Percentiles rank a stretch among this genome's conserved stretches.
Evolutionary conservation across 2,113 vertebrate genomes (phyloP).

Genomic region (Struthio camelus): DNA sequence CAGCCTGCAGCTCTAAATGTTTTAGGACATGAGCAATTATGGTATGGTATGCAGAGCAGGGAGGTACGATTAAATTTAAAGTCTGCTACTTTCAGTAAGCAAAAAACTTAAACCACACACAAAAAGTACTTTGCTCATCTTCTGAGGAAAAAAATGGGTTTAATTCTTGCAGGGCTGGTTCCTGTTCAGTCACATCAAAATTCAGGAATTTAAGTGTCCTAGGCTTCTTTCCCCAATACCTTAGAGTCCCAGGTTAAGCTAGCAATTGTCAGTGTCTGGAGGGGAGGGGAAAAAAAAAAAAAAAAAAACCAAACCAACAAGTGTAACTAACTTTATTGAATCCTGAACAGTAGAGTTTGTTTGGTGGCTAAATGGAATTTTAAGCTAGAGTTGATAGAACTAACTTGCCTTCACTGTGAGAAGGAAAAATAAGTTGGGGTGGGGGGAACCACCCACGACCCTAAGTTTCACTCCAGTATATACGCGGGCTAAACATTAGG

Average conservation of each 20-base stretch:
- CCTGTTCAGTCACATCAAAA: background rate
- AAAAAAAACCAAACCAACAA: too few relatives aligned
- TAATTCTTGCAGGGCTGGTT: background rate
- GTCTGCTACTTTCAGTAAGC: constrained; percentile 1
- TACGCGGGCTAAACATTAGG: background rate
- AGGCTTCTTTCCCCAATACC: background rate
- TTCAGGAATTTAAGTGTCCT: background rate
- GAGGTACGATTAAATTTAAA: constrained; percentile 29
- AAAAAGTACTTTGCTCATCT: background rate
- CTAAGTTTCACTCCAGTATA: background rate
- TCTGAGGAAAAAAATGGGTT: background rate
- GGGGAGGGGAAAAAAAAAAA: too few relatives aligned
- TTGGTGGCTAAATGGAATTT: background rate
- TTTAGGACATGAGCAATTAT: constrained; percentile 23
- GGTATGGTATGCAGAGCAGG: background rate
- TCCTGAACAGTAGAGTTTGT: background rate
- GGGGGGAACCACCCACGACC: too few relatives aligned
- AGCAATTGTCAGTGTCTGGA: background rate
- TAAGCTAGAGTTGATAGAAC: background rate
- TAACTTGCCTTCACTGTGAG: background rate
- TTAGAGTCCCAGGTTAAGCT: background rate
- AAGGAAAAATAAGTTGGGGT: background rate
- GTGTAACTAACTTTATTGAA: background rate
- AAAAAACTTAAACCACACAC: background rate
- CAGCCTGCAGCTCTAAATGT: background rate